Evolutionary conservation across 2,888 invertebrate species (phyloP), one percentile per base, ranked within the genome.

Genomic region (Xylota sylvarum): DNA sequence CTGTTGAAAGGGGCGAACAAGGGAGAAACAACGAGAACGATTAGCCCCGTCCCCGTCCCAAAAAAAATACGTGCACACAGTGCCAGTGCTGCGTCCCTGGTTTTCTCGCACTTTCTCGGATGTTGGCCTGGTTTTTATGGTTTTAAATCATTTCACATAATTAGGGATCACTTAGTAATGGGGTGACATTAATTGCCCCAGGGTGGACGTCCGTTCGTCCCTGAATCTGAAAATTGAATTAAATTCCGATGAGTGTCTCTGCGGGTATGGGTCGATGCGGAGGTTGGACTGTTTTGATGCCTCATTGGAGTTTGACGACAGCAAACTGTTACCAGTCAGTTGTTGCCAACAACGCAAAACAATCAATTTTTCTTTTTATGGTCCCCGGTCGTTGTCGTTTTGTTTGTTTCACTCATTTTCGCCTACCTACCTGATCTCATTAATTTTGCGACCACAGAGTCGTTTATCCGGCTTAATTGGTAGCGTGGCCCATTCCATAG

Each of bases 161-260:
- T 92, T 92, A 92, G 92, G 92, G 91, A 91, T 92, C 91, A 91
- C 91, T 92, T 92, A 91, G 91, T 91, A 92, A 92, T 92, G 91
- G 92, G 92, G 92, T 92, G 92, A 92, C 92, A 92, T 92, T 92
- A 92, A 92, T 92, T 92, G 91, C 90, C 90, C 90, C 89, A 88
- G 88, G 88, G 88, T 88, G 76, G 37, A 67, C 72, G 70, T 64
- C 55, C 35, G 37, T 62, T 69, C 79, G 23, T 70, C n/a, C 35
- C 62, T 37, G 19, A 72, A 77, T 80, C 55, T 72, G 80, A 40
- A 67, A 85, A 62, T 76, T 67, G 65, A 76, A 80, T 84, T 85
- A 52, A 81, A 81, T 67, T 81, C 43, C 43, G 27, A 74, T 67
- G 67, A 74, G 55, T 30, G 62, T 30, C 70, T 74, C n/a, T n/a